These are phyloP conservation scores for Tragelaphus oryx DNA, from an alignment of 2,797 vertebrate genomes.

Conservation along the genomic window DNA sequence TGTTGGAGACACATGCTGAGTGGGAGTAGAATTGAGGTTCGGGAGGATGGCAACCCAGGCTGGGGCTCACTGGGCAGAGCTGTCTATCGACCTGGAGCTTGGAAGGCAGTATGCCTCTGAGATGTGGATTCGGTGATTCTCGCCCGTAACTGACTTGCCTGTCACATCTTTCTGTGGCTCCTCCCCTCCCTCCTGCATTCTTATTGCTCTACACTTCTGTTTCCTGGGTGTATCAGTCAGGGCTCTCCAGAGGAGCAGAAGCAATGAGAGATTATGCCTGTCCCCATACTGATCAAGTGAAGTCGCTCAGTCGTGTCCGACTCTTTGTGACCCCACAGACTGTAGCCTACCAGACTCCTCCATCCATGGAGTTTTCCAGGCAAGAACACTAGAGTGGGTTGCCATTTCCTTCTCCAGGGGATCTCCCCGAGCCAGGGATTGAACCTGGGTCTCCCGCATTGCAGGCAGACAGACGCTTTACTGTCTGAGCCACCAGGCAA, in stretches of 20 bases:
- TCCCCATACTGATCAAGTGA: accelerated
- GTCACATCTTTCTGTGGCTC: background rate
- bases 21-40: background rate
- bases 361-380: background rate
- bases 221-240: background rate
- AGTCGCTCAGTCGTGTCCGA: background rate
- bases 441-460: background rate
- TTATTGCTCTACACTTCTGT: background rate
- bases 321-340: background rate
- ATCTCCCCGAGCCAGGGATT: background rate
- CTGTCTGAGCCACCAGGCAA: background rate
- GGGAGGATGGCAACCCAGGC: background rate
- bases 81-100: background rate
- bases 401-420: background rate
- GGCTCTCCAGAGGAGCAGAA: background rate
- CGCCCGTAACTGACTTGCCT: background rate
- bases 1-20: background rate
- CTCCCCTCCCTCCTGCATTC: too few relatives aligned
- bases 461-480: background rate
- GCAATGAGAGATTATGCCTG: background rate
- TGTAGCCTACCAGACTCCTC: background rate
- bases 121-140: accelerated
- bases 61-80: background rate
- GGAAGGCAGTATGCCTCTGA: background rate
- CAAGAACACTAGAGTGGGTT: background rate